Base-by-base conservation (phyloP, 1,140 invertebrate species). In the Caenorhabditis latens region DNA sequence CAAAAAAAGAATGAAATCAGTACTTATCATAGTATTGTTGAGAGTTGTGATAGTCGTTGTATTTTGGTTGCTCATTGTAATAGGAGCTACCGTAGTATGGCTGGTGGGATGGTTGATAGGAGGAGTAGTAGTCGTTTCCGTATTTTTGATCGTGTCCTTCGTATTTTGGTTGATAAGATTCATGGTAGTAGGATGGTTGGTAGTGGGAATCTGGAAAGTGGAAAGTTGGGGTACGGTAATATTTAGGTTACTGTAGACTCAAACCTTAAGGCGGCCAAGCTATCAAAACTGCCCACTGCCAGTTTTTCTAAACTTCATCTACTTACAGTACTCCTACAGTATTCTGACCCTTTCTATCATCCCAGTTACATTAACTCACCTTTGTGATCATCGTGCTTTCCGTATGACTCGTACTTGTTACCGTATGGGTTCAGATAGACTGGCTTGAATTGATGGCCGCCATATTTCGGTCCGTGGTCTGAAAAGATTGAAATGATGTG, bases 71-170 rank as follows among this genome's bases (percentile, higher is more conserved):
- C 14, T 79, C 71, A 16, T 50, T 79, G 71, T 79, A 50, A 24
- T 79, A 79, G 4, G 71, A 79, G 46, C 71, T 53, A 50, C 71
- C 71, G 46, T 79, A 79, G 21, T 79, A 79, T 50, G 71, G 71
- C n/a, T 79, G 71, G 24, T 79, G 71, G n/a, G 71, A 79, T 79
- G 71, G 71, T 50, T 79, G 71, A 14, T 79, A 79, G 46, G 71
- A 79, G 8, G 46, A 79, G 11, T 79, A 79, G 46, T 79, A 79
- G 40, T 79, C 71, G n/a, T 50, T 79, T 79, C 71, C 71, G 46
- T 48, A 79, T 24, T 79, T 79, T n/a, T 79, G 71, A 9, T 79
- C 71, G n/a, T 79, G 71, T 50, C 71, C 71, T 43, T 21, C 42
- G 43, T 79, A 79, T 19, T 79, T 79, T 79, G 71, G 71, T 46